phyloP scores from a whole-genome alignment of 2,113 vertebrate genomes.

The Typhlomys cinereus region DNA sequence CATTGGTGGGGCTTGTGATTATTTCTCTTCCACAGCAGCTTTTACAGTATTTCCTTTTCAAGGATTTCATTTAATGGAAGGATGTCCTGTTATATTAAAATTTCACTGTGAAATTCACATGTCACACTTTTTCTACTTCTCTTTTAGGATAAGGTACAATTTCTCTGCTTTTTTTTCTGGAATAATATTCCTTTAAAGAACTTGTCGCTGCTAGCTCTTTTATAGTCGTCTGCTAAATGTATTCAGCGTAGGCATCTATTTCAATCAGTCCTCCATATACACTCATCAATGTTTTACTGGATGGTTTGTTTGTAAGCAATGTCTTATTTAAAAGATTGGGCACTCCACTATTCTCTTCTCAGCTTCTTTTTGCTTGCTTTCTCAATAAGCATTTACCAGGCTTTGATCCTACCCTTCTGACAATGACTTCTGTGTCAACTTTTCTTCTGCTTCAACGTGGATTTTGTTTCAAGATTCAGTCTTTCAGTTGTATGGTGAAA shows the following conservation, averaged over 20 bases:
- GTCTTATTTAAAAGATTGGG: neutral
- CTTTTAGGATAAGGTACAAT: neutral
- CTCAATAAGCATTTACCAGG: neutral
- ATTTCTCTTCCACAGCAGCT: no score
- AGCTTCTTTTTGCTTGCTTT: neutral
- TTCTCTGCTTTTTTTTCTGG: neutral
- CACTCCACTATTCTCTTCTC: neutral
- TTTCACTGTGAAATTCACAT: neutral
- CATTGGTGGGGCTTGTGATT: no score
- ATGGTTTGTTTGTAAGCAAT: neutral
- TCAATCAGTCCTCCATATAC: neutral
- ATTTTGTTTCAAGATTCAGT: neutral
- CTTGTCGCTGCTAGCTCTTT: neutral
- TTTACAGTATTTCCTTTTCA: no score
- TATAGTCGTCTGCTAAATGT: neutral
- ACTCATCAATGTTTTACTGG: neutral
- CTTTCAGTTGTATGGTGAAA: no score
- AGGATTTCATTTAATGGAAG: neutral
- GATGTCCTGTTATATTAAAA: neutral
- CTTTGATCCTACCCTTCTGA: neutral
- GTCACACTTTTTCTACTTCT: neutral
- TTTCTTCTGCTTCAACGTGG: neutral
- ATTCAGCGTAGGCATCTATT: neutral
- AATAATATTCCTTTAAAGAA: neutral
- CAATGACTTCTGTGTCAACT: neutral